These are phyloP conservation scores for Lasioglossum villosulum DNA, from an alignment of 2,888 invertebrate genomes.

Conservation along the genomic window DNA sequence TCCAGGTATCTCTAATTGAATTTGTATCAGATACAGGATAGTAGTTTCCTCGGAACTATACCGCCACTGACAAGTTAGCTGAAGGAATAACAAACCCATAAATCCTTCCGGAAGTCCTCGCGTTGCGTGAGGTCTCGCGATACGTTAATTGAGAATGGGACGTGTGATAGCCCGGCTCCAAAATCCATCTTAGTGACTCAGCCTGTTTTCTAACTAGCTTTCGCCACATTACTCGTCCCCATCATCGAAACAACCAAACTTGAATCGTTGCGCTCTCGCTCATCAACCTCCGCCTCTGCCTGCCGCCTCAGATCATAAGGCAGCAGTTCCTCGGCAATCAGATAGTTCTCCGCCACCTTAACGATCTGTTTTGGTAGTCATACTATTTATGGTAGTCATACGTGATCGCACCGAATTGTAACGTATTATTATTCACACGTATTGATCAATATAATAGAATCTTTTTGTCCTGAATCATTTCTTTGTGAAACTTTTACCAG, in stretches of 20 bases:
- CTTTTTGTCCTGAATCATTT: background rate
- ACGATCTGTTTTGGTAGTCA: too few relatives aligned
- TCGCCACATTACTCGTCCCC: conserved; percentile 11
- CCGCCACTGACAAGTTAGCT: background rate
- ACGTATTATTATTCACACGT: background rate
- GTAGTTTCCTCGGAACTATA: background rate
- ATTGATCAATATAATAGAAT: background rate
- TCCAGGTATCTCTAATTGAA: background rate
- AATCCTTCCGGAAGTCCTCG: background rate
- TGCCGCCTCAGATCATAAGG: background rate
- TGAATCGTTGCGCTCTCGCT: background rate
- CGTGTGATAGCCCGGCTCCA: conserved; percentile 9
- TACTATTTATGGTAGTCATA: background rate
- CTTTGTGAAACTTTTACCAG: background rate
- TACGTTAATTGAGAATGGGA: conserved; percentile 37
- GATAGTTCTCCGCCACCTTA: background rate
- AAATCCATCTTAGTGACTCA: conserved; percentile 7
- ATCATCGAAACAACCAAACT: conserved; percentile 8
- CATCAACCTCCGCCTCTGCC: background rate
- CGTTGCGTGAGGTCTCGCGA: background rate
- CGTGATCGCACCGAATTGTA: background rate
- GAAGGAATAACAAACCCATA: background rate
- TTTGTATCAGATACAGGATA: background rate
- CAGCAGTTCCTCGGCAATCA: background rate
- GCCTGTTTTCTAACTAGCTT: conserved; percentile 11